Percentiles rank a stretch among this genome's conserved stretches.
These are phyloP conservation scores for Mus minutoides DNA, from an alignment of 2,797 vertebrate genomes.

Conservation along the genomic window DNA sequence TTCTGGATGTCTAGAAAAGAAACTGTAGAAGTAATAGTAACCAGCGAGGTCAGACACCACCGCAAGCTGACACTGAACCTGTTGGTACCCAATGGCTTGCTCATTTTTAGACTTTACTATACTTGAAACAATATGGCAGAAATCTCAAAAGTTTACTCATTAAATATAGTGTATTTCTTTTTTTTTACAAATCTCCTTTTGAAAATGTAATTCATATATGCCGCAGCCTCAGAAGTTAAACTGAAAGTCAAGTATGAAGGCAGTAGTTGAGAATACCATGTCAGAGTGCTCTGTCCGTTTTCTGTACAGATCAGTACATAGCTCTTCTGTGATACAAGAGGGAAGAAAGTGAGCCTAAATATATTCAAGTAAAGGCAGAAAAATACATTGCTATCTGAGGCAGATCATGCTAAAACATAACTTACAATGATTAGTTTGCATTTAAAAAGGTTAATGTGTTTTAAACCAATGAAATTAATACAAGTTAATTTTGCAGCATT, in stretches of 20 bases:
- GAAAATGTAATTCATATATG: constrained; percentile 79
- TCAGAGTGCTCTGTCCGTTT: constrained; percentile 72
- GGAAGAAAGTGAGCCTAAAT: constrained; percentile 68
- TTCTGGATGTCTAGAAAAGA: constrained; percentile 81
- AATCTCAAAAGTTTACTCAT: constrained; percentile 84
- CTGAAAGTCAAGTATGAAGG: constrained; percentile 81
- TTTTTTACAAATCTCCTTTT: constrained; percentile 79
- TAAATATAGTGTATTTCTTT: constrained; percentile 74
- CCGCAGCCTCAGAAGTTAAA: constrained; percentile 69
- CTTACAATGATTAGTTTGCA: constrained; percentile 77
- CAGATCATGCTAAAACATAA: constrained; percentile 78
- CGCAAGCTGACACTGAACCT: constrained; percentile 79
- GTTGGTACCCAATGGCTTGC: constrained; percentile 71
- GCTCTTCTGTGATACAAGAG: constrained; percentile 34
- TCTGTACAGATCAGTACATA: constrained; percentile 57
- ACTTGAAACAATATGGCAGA: constrained; percentile 82
- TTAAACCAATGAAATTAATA: constrained; percentile 72
- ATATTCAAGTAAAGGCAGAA: constrained; percentile 74
- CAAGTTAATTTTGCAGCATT: constrained; percentile 60
- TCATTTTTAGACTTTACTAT: constrained; percentile 84
- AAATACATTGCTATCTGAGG: constrained; percentile 74
- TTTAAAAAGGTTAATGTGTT: constrained; percentile 55
- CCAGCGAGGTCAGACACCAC: constrained; percentile 68
- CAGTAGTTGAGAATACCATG: constrained; percentile 68
- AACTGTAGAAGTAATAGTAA: constrained; percentile 75